Base-by-base conservation (phyloP, 2,888 invertebrate species). In the Macaria liturata region DNA sequence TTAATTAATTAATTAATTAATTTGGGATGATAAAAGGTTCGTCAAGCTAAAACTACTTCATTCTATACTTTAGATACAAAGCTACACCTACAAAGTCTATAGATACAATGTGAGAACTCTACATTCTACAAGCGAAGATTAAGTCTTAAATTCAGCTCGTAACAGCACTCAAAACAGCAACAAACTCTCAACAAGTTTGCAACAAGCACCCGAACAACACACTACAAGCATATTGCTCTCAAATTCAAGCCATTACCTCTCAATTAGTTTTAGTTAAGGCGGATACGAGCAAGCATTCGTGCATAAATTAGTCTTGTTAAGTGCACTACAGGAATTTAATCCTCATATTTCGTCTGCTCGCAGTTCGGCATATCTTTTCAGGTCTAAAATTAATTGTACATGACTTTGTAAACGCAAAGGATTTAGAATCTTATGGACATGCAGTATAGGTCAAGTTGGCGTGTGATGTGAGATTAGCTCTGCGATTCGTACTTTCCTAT, bases 301-400 rank as follows among this genome's bases (percentile, higher is more conserved):
- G 84, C 86, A 88, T 89, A 91, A 90, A 91, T 91, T 91, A 88
- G 88, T 84, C 89, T 89, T 83, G 88, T 91, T 91, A 90, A 91
- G 86, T 88, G 88, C 88, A 88, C 83, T 87, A 83, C 88, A 84
- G 87, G 89, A 91, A 89, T 91, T 90, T 90, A 90, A 91, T 91
- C 88, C 90, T 87, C 89, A 91, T 91, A 91, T 91, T 91, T 91
- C 90, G 88, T 86, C 88, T 89, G 86, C 84, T 73, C 76, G 71
- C 76, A 75, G 83, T 84, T 88, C 83, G 84, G 86, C 83, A 86
- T 86, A 88, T 90, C 89, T 90, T 86, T 88, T 83, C 81, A 85
- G 82, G 79, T 84, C 80, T 79, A 76, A 79, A 86, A 84, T 83
- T 78, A 82, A 84, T 83, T 75, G 74, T 72, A 75, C 71, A 78